A percentile compares a stretch with the other conserved stretches of the same genome.
phyloP scores from a whole-genome alignment of 2,888 invertebrate genomes.

The Erpobdella octoculata region DNA sequence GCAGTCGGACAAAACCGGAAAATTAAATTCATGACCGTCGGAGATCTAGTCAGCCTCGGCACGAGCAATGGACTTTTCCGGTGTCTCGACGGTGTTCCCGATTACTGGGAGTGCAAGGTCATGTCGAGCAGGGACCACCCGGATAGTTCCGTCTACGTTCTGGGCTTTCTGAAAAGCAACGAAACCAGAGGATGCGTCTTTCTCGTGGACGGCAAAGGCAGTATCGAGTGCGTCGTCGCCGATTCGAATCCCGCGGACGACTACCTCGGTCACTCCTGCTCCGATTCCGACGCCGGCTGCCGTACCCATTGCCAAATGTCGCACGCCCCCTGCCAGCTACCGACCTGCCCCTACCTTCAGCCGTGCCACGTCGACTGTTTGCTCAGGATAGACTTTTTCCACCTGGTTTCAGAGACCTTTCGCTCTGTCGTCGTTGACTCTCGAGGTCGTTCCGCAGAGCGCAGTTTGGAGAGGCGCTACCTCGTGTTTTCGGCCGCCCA shows the following conservation, averaged over 20 bases:
- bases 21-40: background rate
- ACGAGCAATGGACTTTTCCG: background rate
- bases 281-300: background rate
- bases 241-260: background rate
- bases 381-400: background rate
- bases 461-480: background rate
- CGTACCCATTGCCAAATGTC: background rate
- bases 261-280: background rate
- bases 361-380: background rate
- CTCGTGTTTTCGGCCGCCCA: background rate
- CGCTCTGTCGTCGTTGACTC: background rate
- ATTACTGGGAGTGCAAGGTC: conserved; percentile 2
- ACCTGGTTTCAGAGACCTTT: background rate
- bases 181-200: background rate
- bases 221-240: background rate
- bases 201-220: background rate
- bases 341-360: background rate
- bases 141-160: background rate
- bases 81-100: background rate
- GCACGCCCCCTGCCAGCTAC: background rate
- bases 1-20: no score
- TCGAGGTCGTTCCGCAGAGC: background rate
- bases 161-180: background rate
- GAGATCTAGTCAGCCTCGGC: background rate
- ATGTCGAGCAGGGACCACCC: background rate